A percentile compares a stretch with the other conserved stretches of the same genome.
These are phyloP conservation scores for Brachystomella parvula DNA, from an alignment of 1,140 invertebrate genomes.

Conservation along the genomic window DNA sequence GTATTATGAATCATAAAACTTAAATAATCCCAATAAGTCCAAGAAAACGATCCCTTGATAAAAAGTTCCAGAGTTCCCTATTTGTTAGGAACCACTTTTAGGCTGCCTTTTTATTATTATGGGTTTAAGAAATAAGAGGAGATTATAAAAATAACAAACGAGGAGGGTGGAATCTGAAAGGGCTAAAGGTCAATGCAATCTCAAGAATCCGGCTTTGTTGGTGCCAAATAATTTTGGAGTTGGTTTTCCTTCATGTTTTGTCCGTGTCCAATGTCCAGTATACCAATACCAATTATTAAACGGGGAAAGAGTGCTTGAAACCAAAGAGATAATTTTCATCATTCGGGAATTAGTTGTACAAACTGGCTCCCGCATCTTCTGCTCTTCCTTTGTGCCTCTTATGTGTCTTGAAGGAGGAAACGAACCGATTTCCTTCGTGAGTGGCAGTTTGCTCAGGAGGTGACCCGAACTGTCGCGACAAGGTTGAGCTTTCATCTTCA, in stretches of 20 bases:
- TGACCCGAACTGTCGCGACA: conserved; percentile 40
- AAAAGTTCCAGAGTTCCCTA: neutral
- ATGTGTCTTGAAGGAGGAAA: neutral
- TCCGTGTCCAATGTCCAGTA: no score
- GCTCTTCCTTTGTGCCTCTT: neutral
- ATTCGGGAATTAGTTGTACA: neutral
- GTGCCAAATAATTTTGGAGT: no score
- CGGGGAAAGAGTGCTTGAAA: no score
- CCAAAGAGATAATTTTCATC: neutral
- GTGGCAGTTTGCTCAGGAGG: conserved; percentile 38
- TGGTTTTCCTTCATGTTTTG: no score
- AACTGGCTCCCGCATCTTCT: conserved; percentile 4
- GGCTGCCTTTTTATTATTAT: no score
- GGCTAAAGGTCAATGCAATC: no score
- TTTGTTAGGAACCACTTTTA: no score
- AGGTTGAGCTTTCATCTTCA: conserved; percentile 37
- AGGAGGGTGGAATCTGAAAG: no score
- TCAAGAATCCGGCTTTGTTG: no score
- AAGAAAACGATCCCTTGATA: neutral
- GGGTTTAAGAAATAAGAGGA: no score
- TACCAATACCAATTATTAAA: no score
- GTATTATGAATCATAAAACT: neutral
- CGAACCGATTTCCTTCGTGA: conserved; percentile 17
- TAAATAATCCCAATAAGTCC: neutral
- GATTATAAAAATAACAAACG: no score